These are phyloP conservation scores for Platorchestia sp. DNA, from an alignment of 1,140 invertebrate species.

Conservation along the genomic window DNA sequence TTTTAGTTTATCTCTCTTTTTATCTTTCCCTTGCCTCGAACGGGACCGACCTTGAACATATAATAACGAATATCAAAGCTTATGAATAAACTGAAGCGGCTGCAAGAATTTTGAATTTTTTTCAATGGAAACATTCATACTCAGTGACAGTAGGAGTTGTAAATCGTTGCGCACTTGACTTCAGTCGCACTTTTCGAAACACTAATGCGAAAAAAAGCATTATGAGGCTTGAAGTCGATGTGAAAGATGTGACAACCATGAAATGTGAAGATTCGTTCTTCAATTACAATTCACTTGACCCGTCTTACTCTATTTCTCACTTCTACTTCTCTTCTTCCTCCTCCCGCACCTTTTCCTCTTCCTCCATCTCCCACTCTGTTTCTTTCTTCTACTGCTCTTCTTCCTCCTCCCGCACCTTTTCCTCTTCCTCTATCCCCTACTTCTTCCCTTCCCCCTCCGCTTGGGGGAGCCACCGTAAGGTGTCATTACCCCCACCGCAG, in stretches of 20 bases:
- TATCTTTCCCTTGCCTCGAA: neutral
- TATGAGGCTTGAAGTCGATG: neutral
- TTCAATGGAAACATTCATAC: neutral
- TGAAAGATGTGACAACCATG: neutral
- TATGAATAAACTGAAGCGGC: neutral
- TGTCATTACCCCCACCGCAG: conserved; percentile 42
- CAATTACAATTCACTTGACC: neutral
- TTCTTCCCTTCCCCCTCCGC: neutral
- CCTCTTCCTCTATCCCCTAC: neutral
- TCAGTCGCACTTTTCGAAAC: neutral
- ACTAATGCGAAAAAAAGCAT: neutral
- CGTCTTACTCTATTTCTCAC: no score
- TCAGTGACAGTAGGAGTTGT: neutral
- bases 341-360: no score
- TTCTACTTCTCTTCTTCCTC: neutral
- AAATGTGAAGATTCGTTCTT: neutral
- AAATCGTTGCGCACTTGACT: no score
- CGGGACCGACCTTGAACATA: neutral
- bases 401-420: neutral
- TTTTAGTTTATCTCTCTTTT: neutral
- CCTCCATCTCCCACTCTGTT: no score
- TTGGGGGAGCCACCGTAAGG: neutral
- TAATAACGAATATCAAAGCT: neutral
- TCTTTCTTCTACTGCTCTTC: neutral
- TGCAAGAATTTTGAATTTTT: neutral